phyloP scores from a whole-genome alignment of 2,797 vertebrate genomes.

The Nyctibius grandis region DNA sequence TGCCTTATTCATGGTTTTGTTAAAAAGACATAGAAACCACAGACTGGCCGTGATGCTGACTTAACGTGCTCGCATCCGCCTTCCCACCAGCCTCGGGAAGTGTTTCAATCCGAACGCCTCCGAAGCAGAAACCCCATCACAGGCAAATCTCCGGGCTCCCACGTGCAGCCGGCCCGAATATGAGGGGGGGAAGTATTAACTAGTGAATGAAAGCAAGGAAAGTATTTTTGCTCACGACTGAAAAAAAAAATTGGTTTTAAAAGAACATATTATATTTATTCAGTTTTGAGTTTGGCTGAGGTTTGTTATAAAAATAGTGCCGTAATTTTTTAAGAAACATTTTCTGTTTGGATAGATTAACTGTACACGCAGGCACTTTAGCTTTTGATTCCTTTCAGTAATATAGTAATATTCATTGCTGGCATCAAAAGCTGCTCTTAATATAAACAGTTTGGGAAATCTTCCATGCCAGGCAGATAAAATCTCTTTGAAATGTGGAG shows the following conservation, averaged over 20 bases:
- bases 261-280: slow-evolving; percentile 50
- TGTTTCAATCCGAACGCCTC: neutral
- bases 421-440: slow-evolving; percentile 33
- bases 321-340: slow-evolving; percentile 60
- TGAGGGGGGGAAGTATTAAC: neutral
- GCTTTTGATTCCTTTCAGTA: slow-evolving; percentile 64
- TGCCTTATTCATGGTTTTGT: neutral
- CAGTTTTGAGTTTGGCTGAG: slow-evolving; percentile 56
- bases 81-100: neutral
- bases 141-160: neutral
- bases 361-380: slow-evolving; percentile 65
- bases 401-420: slow-evolving; percentile 49
- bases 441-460: slow-evolving; percentile 34
- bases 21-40: neutral
- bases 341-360: slow-evolving; percentile 69
- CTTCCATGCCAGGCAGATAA: slow-evolving; percentile 2
- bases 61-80: neutral
- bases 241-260: slow-evolving; percentile 34
- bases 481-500: neutral
- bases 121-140: neutral
- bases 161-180: neutral
- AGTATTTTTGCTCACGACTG: slow-evolving; percentile 1
- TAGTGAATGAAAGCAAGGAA: slow-evolving; percentile 52
- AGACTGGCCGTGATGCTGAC: neutral
- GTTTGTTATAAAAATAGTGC: slow-evolving; percentile 59